Evolutionary conservation across 2,113 vertebrate species (phyloP), one percentile per base, ranked within the genome.

Genomic region (Mastomys coucha): DNA sequence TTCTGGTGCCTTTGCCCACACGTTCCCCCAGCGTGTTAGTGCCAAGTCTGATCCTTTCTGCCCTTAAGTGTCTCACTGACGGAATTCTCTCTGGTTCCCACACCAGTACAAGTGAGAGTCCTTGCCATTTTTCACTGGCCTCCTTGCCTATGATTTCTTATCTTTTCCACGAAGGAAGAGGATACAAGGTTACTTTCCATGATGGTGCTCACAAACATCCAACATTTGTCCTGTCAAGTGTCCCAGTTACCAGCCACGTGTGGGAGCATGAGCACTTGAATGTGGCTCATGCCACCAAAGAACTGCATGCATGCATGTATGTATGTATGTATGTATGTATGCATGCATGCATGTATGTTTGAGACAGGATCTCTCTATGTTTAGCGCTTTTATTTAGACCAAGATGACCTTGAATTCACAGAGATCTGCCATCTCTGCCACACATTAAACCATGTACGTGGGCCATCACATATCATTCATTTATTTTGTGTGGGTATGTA

Each of bases 11-110:
- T 88, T 33, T 36, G 2, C 20, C 31, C 5, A 31, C 4, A 10
- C 26, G 1, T 11, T 8, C 4, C 22, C 10, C 1, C 3, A 19
- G 42, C 28, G 80, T 39, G 1, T 4, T 19, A 49, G 33, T 91
- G 31, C 65, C 49, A 65, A 45, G 56, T 13, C 67, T n/a, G 26
- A 22, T 45, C 89, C 45, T 22, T 65, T 80, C 76, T n/a, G 0
- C 13, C 11, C 0, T 67, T 3, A 13, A 1, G 7, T 13, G 3
- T n/a, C 49, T 60, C 42, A 36, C 7, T 4, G 24, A 19, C 1
- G 12, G 42, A 63, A 45, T 56, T 65, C 76, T 53, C 0, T 67
- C n/a, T 20, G 2, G 0, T 42, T 75, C 22, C 80, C n/a, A 0
- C 3, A 7, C 1, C 9, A n/a, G 51, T 5, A 33, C 26, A 45